Conservation (phyloP, 2,113 vertebrate species). For the Nicator chloris region DNA sequence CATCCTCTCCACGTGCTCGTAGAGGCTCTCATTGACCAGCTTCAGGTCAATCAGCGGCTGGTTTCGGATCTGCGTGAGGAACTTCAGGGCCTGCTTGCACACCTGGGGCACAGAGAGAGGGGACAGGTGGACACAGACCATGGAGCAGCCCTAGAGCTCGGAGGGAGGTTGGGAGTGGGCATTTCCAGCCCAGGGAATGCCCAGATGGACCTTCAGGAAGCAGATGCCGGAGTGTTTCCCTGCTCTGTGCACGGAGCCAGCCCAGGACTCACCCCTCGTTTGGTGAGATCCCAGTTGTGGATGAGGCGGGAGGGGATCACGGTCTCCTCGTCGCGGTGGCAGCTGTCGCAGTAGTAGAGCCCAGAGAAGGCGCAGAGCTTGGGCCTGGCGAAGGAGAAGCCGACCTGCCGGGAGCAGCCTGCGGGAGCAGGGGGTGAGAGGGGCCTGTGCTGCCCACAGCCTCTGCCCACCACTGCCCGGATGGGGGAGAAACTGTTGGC, state of each 20-base stretch:
- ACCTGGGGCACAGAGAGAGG: constrained; percentile 68
- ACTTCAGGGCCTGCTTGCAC: constrained; percentile 79
- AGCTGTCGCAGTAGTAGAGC: constrained; percentile 89
- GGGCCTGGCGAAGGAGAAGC: constrained; percentile 81
- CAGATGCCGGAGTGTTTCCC: neutral
- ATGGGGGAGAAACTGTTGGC: neutral
- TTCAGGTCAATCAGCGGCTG: constrained; percentile 90
- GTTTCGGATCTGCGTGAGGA: constrained; percentile 79
- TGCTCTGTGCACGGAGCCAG: neutral
- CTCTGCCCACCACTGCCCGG: accelerated
- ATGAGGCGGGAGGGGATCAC: constrained; percentile 93
- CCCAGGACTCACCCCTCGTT: constrained; percentile 73
- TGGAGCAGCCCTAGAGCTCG: accelerated
- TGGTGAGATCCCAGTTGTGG: constrained; percentile 93
- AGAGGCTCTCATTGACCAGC: constrained; percentile 83
- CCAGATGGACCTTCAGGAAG: neutral
- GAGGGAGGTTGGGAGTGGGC: neutral
- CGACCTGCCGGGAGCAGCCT: constrained; percentile 90
- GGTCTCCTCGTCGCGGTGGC: constrained; percentile 82
- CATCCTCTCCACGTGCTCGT: constrained; percentile 83
- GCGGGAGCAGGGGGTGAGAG: neutral
- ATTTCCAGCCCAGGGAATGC: neutral
- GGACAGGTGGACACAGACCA: neutral
- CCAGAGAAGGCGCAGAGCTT: constrained; percentile 89
- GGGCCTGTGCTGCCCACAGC: neutral